phyloP scores from a whole-genome alignment of 2,888 invertebrate genomes.

The Tuberolachnus salignus region DNA sequence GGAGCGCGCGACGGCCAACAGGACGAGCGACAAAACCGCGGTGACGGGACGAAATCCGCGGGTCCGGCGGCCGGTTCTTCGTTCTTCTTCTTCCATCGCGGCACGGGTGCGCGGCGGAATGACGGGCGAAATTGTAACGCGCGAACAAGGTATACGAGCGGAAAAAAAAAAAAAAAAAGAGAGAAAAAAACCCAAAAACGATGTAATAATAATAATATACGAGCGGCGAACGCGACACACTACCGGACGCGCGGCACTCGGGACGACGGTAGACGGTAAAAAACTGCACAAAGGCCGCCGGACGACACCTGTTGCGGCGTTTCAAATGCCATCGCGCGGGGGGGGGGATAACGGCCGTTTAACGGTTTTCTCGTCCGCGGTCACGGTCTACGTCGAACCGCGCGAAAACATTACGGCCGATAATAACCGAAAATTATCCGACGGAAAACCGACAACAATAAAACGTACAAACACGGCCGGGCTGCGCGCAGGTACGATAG shows the following conservation, averaged over 20 bases:
- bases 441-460: conserved; percentile 16
- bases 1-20: neutral
- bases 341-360: conserved; percentile 44
- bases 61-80: neutral
- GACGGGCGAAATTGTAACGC: neutral
- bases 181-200: neutral
- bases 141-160: neutral
- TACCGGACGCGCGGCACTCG: neutral
- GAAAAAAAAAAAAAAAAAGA: conserved; percentile 15
- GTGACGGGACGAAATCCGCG: neutral
- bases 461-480: conserved; percentile 17
- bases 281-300: conserved; percentile 22
- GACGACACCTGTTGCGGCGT: conserved; percentile 44
- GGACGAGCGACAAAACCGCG: neutral
- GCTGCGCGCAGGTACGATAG: conserved; percentile 10
- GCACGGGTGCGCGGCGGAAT: neutral
- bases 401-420: conserved; percentile 1
- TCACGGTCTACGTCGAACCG: neutral
- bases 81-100: conserved; percentile 50
- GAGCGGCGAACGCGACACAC: neutral
- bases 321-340: conserved; percentile 43
- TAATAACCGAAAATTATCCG: neutral
- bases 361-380: neutral
- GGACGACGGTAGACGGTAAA: neutral
- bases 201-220: neutral